These are phyloP conservation scores for Australoheros facetus DNA, from an alignment of 2,797 vertebrate species.

Conservation along the genomic window DNA sequence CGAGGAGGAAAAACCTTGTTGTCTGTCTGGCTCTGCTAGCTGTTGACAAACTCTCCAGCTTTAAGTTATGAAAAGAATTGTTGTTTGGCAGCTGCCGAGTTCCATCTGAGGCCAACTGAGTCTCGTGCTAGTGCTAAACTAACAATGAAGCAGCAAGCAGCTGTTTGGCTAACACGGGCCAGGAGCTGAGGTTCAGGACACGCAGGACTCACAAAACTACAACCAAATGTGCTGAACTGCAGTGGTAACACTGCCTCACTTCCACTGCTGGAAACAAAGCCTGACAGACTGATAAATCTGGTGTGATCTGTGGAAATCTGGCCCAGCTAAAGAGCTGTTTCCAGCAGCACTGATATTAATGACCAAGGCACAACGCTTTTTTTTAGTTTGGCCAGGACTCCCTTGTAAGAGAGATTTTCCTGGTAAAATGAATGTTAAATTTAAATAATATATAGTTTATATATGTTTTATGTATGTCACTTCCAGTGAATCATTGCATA, in stretches of 20 bases:
- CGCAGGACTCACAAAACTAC: background rate
- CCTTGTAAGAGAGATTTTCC: too few relatives aligned
- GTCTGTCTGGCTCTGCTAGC: background rate
- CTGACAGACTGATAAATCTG: background rate
- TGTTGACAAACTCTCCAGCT: background rate
- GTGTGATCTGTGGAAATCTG: background rate
- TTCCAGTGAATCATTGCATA: background rate
- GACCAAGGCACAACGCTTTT: background rate
- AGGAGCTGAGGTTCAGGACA: background rate
- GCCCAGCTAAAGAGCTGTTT: background rate
- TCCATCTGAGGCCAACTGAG: background rate
- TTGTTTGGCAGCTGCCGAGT: background rate
- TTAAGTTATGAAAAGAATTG: slow-evolving; percentile 4
- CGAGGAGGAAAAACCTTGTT: background rate
- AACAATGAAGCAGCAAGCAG: slow-evolving; percentile 2
- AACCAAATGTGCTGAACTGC: background rate
- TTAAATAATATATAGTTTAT: too few relatives aligned
- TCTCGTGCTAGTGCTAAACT: background rate
- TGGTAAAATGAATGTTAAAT: too few relatives aligned
- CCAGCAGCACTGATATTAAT: background rate
- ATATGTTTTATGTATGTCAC: background rate
- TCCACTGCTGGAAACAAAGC: background rate
- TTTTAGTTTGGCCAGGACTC: background rate
- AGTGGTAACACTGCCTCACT: background rate
- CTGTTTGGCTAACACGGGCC: background rate